Base-by-base conservation (phyloP, 2,797 vertebrate genomes). In the Anomalospiza imberbis region DNA sequence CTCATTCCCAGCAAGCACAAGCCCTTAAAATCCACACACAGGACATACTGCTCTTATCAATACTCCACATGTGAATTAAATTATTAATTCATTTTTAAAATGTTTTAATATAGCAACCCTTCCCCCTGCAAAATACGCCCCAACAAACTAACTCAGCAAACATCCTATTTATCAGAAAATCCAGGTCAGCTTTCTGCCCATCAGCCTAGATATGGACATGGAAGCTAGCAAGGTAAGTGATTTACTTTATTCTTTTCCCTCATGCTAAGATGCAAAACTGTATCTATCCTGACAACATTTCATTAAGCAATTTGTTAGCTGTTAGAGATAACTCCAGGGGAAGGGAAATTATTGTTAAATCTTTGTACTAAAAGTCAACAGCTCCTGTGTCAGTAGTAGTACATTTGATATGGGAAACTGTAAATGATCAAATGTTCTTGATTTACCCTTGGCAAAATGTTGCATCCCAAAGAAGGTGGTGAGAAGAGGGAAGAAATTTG, bases 101-200 rank as follows among this genome's bases (percentile, higher is more conserved):
- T 15, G 26, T 13, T 5, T 51, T 36, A 20, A 26, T 32, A 45
- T 14, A 28, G 20, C 12, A n/a, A 21, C 4, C 8, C 15, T 45
- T 10, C 8, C 4, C 9, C 22, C 10, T 2, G 3, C 5, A 21
- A 44, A 76, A 36, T 13, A 12, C 5, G 3, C 3, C 8, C 12
- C 82, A 58, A 95, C 16, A 70, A 58, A 28, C 5, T 34, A 31
- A 38, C 58, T 53, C n/a, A 67, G 26, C 13, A 76, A 32, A 91
- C 44, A 92, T 28, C 47, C 51, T 7, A 32, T 84, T 63, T 51
- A 87, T 86, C 66, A 94, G 61, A 93, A 89, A 51, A 77, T 61
- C 42, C 45, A 89, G 42, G 63, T 89, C 93, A 93, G 58, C n/a
- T 93, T 83, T 94, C 88, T 88, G 85, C 58, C 55, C 42, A 60